Percentiles rank a stretch among this genome's conserved stretches.
phyloP scores from a whole-genome alignment of 2,888 invertebrate species.

The Ceratothoa steindachneri region DNA sequence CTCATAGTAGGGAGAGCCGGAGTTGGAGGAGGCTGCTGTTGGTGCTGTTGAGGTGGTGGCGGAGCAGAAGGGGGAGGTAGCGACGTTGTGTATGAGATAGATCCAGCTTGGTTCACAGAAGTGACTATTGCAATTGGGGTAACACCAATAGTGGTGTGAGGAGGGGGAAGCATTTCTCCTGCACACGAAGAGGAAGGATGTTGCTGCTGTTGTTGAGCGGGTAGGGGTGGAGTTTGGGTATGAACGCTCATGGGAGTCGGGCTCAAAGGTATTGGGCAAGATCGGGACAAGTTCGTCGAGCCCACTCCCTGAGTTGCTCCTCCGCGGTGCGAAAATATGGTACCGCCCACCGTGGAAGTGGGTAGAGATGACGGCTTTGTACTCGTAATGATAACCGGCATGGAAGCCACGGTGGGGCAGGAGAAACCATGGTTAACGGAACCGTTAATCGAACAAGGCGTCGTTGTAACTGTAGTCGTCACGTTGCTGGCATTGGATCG shows the following conservation, averaged over 20 bases:
- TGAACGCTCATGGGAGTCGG: background rate
- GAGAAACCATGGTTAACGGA: background rate
- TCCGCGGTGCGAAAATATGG: too few species aligned
- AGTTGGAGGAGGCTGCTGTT: background rate
- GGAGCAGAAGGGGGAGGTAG: background rate
- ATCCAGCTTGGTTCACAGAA: background rate
- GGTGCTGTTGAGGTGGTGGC: background rate
- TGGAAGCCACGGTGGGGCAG: background rate
- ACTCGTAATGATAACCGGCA: background rate
- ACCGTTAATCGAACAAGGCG: background rate
- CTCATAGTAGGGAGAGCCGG: constrained; percentile 9
- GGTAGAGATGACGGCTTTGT: background rate
- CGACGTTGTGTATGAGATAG: background rate
- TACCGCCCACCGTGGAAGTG: background rate
- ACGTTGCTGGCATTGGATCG: background rate
- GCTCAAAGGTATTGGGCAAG: background rate
- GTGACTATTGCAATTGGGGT: too few species aligned
- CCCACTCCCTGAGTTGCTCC: too few species aligned
- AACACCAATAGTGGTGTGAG: too few species aligned
- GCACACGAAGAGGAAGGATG: background rate
- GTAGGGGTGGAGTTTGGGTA: background rate
- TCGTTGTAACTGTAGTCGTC: background rate
- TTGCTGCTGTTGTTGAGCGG: too few species aligned
- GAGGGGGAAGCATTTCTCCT: background rate
- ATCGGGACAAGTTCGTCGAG: too few species aligned